Evolutionary conservation across 92 coral and sea anemone genomes (phyloP), one percentile per base, ranked within the genome.

Genomic region (Desmophyllum pertusum): DNA sequence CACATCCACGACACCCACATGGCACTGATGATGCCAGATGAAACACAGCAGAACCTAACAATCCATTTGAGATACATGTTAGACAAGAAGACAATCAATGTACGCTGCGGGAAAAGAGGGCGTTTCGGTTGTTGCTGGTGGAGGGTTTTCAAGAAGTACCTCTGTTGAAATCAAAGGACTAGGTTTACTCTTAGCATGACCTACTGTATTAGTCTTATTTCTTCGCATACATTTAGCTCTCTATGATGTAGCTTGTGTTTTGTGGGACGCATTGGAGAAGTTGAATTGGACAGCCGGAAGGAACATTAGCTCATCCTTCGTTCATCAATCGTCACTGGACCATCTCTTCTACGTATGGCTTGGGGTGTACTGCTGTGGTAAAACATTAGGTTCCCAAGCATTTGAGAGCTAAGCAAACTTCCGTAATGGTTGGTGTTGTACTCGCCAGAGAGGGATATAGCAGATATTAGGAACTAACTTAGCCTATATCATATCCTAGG

Each of bases 321-420:
- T 83, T 94, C 3, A 68, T 87, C n/a, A 89, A 84, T 64, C n/a
- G 80, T 94, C 30, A 84, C 89, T 73, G 98, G 90, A 59, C 6
- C 67, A 3, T 92, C 98, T 2, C 31, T 89, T 36, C 92, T 91
- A n/a, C 18, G 10, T 82, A n/a, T 59, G 65, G 65, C 35, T 59
- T 59, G 35, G n/a, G n/a, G n/a, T 25, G 33, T 25, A 25, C 65
- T 59, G 65, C 65, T 15, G 13, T 59, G 65, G 65, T n/a, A n/a
- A 94, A 35, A 94, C 98, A 15, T 63, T 94, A 35, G 76, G 98
- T 75, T 84, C 95, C 23, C 98, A 94, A 83, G 98, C 98, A 8
- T 87, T 38, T 89, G 98, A n/a, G 65, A 59, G 65, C 65, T 4
- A 27, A 59, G 35, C n/a, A n/a, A 94, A 89, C 76, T 94, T 36